phyloP scores from a whole-genome alignment of 2,797 vertebrate species.

The Brotula barbata region DNA sequence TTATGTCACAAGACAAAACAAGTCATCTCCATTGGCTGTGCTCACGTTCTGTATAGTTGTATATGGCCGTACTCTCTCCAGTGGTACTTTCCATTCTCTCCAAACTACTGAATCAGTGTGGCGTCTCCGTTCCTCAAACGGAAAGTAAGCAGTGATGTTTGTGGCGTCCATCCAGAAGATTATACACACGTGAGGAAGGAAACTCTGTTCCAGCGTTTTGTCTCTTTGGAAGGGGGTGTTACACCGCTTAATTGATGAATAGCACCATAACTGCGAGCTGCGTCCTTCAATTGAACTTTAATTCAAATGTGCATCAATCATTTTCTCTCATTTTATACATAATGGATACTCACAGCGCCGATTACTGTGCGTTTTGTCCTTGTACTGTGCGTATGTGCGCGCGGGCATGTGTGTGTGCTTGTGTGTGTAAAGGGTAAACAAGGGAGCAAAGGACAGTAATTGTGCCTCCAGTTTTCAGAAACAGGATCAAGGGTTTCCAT shows the following conservation, averaged over 20 bases:
- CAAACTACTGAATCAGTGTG: neutral
- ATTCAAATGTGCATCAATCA: constrained; percentile 80
- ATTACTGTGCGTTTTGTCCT: constrained; percentile 68
- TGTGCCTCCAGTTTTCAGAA: too few relatives aligned
- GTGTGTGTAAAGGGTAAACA: constrained; percentile 16
- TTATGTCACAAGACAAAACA: too few relatives aligned
- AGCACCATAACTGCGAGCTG: constrained; percentile 66
- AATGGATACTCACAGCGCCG: constrained; percentile 66
- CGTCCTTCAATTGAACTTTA: constrained; percentile 80
- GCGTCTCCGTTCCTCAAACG: constrained; percentile 26
- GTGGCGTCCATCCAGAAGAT: constrained; percentile 12
- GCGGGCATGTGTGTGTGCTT: constrained; percentile 7
- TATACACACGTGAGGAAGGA: constrained; percentile 32
- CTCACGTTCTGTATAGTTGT: too few relatives aligned
- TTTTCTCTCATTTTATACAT: constrained; percentile 58
- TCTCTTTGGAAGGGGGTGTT: constrained; percentile 56
- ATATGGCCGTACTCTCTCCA: neutral
- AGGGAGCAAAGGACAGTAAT: too few relatives aligned
- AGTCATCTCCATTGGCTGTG: too few relatives aligned
- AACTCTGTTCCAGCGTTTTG: constrained; percentile 31
- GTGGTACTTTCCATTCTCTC: constrained; percentile 4
- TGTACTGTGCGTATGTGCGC: constrained; percentile 40
- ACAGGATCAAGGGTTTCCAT: too few relatives aligned
- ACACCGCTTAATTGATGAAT: constrained; percentile 78
- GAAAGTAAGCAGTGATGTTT: constrained; percentile 26